These are phyloP conservation scores for Trididemnum miniatum DNA, from an alignment of 23 tunicate species.

Conservation along the genomic window DNA sequence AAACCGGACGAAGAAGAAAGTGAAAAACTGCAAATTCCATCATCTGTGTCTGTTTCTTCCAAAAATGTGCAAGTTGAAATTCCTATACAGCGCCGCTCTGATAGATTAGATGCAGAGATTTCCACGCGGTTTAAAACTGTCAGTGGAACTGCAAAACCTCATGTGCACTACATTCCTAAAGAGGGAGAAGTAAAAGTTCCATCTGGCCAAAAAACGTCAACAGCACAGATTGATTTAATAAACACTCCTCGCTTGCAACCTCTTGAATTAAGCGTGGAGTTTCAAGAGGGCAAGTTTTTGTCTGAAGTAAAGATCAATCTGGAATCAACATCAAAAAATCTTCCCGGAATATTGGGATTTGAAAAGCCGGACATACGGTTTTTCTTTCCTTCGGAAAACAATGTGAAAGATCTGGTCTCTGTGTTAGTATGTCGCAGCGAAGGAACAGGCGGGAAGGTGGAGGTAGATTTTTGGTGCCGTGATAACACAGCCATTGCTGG, in stretches of 20 bases:
- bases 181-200: conserved; percentile 34
- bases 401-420: conserved; percentile 14
- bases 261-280: conserved; percentile 42
- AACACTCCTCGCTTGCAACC: conserved; percentile 7
- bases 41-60: not conserved
- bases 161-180: conserved; percentile 34
- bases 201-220: conserved; percentile 18
- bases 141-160: conserved; percentile 49
- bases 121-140: conserved; percentile 14
- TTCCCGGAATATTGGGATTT: not conserved
- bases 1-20: not conserved
- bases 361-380: not conserved
- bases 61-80: not conserved
- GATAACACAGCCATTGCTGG: conserved; percentile 97
- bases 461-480: conserved; percentile 73
- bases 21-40: not conserved
- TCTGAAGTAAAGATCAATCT: conserved; percentile 29
- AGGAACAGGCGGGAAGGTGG: conserved; percentile 74
- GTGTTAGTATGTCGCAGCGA: conserved; percentile 69
- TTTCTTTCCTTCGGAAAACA: conserved; percentile 3
- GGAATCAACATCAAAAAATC: conserved; percentile 10
- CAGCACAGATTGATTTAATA: conserved; percentile 31
- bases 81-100: conserved; percentile 6
- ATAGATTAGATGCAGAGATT: conserved; percentile 19
- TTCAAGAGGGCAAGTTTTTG: conserved; percentile 19